These are phyloP conservation scores for Uromys caudimaculatus DNA, from an alignment of 2,797 vertebrate species.

Conservation along the genomic window DNA sequence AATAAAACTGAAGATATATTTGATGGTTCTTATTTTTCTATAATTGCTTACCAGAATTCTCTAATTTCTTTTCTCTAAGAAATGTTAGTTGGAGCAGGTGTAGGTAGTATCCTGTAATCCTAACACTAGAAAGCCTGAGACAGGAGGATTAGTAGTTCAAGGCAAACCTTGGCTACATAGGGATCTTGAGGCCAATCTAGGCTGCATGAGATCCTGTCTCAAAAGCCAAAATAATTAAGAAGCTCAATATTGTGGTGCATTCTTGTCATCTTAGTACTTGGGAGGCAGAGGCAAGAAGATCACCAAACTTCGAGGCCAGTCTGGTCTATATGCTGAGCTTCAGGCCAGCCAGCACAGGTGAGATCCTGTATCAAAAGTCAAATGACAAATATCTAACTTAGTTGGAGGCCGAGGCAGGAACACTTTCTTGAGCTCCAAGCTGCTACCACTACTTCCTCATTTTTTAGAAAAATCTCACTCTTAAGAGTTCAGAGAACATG, in stretches of 20 bases:
- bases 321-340: neutral
- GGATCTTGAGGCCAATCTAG: neutral
- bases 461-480: slow-evolving; percentile 29
- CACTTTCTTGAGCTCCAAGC: neutral
- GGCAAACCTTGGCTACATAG: neutral
- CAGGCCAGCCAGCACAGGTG: neutral
- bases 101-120: neutral
- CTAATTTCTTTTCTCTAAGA: neutral
- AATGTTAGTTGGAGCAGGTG: neutral
- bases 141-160: neutral
- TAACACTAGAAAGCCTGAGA: neutral
- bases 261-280: neutral
- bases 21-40: neutral
- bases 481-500: slow-evolving; percentile 41
- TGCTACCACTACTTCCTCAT: neutral
- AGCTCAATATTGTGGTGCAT: neutral
- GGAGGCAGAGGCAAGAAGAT: neutral
- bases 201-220: neutral
- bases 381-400: neutral
- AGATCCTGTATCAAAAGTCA: neutral
- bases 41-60: neutral
- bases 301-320: neutral
- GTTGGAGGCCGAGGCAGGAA: neutral
- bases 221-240: neutral
- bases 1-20: neutral